Percentiles rank a stretch among this genome's conserved stretches.
phyloP scores from a whole-genome alignment of 30 jellyfish, hydroid and myxozoan genomes.

The Cassiopea andromeda region DNA sequence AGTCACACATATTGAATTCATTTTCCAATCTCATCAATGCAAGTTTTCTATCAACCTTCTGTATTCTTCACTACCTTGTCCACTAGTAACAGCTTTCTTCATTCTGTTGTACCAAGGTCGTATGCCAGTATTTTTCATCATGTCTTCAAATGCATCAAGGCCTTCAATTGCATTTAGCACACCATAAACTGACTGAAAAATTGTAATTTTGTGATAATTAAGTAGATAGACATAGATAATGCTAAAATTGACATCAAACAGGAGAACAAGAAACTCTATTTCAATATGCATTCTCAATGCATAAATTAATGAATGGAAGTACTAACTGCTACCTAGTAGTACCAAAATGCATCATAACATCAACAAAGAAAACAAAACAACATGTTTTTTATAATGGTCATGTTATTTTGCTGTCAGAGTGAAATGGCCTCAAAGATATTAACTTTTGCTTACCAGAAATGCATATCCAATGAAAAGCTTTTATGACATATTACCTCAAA shows the following conservation, averaged over 20 bases:
- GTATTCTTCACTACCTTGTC: slow-evolving; percentile 57
- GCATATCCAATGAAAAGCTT: too few relatives aligned
- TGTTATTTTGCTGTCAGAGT: too few relatives aligned
- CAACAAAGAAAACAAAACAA: too few relatives aligned
- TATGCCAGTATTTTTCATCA: slow-evolving; percentile 79
- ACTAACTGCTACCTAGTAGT: too few relatives aligned
- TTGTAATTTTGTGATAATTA: not conserved
- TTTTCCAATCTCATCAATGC: not conserved
- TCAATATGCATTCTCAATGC: too few relatives aligned
- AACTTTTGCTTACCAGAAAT: too few relatives aligned
- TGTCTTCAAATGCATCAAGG: slow-evolving; percentile 86
- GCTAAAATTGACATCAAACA: not conserved
- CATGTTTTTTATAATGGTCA: too few relatives aligned
- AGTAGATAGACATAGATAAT: not conserved
- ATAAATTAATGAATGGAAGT: too few relatives aligned
- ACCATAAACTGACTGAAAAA: slow-evolving; percentile 88
- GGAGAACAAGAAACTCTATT: too few relatives aligned
- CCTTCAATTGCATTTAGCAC: slow-evolving; percentile 97
- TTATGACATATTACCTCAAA: too few relatives aligned
- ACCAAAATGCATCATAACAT: too few relatives aligned
- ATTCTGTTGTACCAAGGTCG: slow-evolving; percentile 90
- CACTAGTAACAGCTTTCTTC: slow-evolving; percentile 74
- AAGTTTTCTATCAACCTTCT: slow-evolving; percentile 16
- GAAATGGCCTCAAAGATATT: too few relatives aligned
- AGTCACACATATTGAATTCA: not conserved